A percentile compares a stretch with the other conserved stretches of the same genome.
These are phyloP conservation scores for Danio albolineatus DNA, from an alignment of 2,797 vertebrate genomes.

Conservation along the genomic window DNA sequence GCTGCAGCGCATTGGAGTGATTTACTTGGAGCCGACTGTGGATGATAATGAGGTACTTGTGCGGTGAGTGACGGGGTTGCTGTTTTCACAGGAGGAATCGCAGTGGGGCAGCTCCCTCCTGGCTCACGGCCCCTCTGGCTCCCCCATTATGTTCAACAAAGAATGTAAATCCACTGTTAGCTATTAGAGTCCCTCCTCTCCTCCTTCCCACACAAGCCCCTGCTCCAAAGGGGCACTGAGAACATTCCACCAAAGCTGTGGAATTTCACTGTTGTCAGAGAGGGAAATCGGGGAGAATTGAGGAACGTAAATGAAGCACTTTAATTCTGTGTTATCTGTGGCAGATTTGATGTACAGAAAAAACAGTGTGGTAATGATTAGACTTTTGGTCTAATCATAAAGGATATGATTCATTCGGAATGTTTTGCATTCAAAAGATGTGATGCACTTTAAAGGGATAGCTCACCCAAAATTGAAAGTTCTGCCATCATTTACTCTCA, in stretches of 20 bases:
- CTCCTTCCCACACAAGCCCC: slow-evolving; percentile 38
- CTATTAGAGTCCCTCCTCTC: slow-evolving; percentile 50
- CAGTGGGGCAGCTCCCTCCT: slow-evolving; percentile 58
- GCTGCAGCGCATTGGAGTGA: slow-evolving; percentile 38
- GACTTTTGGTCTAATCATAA: background rate
- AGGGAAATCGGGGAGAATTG: slow-evolving; percentile 43
- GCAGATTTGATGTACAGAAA: slow-evolving; percentile 34
- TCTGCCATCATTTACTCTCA: too few relatives aligned
- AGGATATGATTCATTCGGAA: too few relatives aligned
- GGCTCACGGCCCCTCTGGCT: slow-evolving; percentile 59
- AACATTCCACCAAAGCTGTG: slow-evolving; percentile 60
- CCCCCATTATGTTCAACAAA: slow-evolving; percentile 62
- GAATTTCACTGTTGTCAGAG: slow-evolving; percentile 54
- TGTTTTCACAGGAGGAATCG: slow-evolving; percentile 63
- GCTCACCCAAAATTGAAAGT: too few relatives aligned
- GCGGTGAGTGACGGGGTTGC: slow-evolving; percentile 59
- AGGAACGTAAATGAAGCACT: slow-evolving; percentile 24
- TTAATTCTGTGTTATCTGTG: slow-evolving; percentile 39
- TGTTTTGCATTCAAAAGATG: too few relatives aligned
- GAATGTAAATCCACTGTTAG: slow-evolving; percentile 63
- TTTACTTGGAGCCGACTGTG: slow-evolving; percentile 48
- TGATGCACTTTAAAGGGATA: too few relatives aligned
- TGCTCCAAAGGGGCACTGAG: slow-evolving; percentile 54
- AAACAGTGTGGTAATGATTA: slow-evolving; percentile 14
- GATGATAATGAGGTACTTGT: slow-evolving; percentile 65